A percentile compares a stretch with the other conserved stretches of the same genome.
Conservation (phyloP, 2,888 invertebrate genomes). For the Tipula unca region DNA sequence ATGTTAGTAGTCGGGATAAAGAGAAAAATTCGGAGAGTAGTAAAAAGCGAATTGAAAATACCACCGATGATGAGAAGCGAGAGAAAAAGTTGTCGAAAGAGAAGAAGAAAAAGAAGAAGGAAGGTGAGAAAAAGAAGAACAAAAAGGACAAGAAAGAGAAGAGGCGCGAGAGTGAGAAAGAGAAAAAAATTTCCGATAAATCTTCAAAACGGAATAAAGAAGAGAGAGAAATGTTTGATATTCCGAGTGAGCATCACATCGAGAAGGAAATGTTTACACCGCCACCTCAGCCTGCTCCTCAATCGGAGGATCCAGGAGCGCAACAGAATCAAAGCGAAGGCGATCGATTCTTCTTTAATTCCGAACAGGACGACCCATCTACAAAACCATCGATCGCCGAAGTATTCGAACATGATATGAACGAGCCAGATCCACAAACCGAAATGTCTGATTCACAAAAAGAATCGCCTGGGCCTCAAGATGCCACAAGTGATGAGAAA, state of each 20-base stretch:
- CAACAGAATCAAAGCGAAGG: not conserved
- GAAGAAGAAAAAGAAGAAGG: conserved; percentile 49
- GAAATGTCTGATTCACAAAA: not conserved
- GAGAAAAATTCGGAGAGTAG: conserved; percentile 32
- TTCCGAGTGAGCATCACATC: conserved; percentile 8
- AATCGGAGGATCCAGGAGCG: not conserved
- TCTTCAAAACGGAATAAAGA: conserved; percentile 28
- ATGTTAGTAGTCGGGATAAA: conserved; percentile 32
- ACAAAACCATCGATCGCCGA: not conserved
- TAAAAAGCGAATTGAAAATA: conserved; percentile 24
- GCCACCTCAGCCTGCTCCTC: not conserved
- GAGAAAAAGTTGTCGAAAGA: conserved; percentile 36
- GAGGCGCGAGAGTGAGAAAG: conserved; percentile 26
- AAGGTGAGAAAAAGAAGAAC: conserved; percentile 45
- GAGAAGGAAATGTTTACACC: conserved; percentile 27
- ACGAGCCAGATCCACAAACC: not conserved
- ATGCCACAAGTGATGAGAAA: not conserved
- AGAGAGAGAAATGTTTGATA: conserved; percentile 21
- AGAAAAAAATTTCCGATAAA: conserved; percentile 22
- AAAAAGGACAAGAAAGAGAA: conserved; percentile 41
- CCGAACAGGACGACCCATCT: not conserved
- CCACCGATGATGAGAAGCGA: conserved; percentile 33
- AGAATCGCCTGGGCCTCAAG: not conserved
- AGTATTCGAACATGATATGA: not conserved
- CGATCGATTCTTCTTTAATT: not conserved